Evolutionary conservation across 2,888 invertebrate genomes (phyloP), one percentile per base, ranked within the genome.

Genomic region (Tetropium fuscum): DNA sequence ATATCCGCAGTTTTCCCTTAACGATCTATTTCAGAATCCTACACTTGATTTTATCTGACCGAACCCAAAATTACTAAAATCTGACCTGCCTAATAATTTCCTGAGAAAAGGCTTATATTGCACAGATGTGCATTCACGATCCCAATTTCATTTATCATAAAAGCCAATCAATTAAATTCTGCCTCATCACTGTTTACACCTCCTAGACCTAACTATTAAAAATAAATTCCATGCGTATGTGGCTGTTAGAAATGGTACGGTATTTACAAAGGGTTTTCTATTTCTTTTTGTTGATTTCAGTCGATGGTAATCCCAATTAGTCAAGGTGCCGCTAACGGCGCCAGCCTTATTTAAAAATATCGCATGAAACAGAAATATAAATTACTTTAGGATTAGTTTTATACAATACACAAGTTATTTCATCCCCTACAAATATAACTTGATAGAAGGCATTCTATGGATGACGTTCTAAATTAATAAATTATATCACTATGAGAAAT

Each of bases 161-260:
- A 68, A 72, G 69, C 68, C 71, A 74, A 75, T 75, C 74, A 74
- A 71, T 66, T 68, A 66, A 58, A 72, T 75, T 74, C 69, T 72
- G 75, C 73, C 68, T 72, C 71, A 73, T 76, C 76, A 76, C 74
- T 76, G 75, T 75, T 76, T 76, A 74, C 74, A 74, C 74, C 74
- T 71, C n/a, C 58, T 58, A 36, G 47, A 56, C 60, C 57, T 43
- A 55, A 38, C 55, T 43, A 55, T 51, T 62, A 58, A 51, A 55
- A 58, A 60, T 3, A 32, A 32, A 32, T 10, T 32, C 45, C 48
- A 63, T 58, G 47, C 55, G 54, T 43, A 8, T 43, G 13, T 22
- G 43, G 22, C 25, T 43, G 43, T 43, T 25, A 43, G 43, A 25
- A 25, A 43, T 43, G 25, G 43, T 22, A 25, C 22, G 43, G 13